These are phyloP conservation scores for Asobara japonica DNA, from an alignment of 1,140 invertebrate genomes.

Conservation along the genomic window DNA sequence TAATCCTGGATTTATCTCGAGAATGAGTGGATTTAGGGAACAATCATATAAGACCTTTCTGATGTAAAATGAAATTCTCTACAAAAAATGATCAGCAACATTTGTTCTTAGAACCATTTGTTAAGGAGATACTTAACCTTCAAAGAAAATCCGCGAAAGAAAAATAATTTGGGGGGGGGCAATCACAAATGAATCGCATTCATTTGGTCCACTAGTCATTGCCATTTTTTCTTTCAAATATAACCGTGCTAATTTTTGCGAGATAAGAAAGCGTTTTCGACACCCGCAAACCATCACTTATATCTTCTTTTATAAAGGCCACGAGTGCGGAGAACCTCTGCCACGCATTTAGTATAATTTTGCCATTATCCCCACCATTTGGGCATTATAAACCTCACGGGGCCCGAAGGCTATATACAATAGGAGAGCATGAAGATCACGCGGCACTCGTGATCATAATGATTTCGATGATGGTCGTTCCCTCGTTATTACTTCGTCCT, in stretches of 20 bases:
- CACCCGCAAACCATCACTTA: slow-evolving; percentile 28
- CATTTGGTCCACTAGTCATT: no score
- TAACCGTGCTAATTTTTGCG: slow-evolving; percentile 17
- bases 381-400: slow-evolving; percentile 11
- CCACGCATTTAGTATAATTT: slow-evolving; percentile 52
- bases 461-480: slow-evolving; percentile 55
- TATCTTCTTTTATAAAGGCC: slow-evolving; percentile 31
- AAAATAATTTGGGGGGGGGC: no score
- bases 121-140: no score
- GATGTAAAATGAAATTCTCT: no score
- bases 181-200: no score
- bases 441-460: slow-evolving; percentile 51
- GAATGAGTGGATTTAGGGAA: no score
- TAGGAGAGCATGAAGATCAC: slow-evolving; percentile 30
- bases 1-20: no score
- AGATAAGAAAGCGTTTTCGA: slow-evolving; percentile 45
- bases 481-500: slow-evolving; percentile 43
- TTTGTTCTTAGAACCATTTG: no score
- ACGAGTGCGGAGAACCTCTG: slow-evolving; percentile 20
- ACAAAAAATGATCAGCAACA: no score
- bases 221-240: no score
- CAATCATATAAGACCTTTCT: no score
- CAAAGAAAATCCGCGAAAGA: no score
- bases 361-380: slow-evolving; percentile 46
- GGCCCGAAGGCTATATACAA: slow-evolving; percentile 7